Conservation (phyloP, 2,113 vertebrate genomes). For the Trinectes maculatus region DNA sequence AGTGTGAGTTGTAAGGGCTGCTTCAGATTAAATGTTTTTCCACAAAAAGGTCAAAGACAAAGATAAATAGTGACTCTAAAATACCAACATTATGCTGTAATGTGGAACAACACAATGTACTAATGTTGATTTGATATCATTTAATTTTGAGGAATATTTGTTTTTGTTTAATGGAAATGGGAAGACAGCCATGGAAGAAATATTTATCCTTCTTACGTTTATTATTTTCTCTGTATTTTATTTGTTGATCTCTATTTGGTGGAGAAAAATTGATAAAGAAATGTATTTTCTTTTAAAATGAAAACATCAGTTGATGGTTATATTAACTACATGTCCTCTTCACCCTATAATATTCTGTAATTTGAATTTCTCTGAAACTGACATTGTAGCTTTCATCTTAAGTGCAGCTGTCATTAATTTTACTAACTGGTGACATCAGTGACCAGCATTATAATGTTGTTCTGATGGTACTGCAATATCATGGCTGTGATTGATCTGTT, state of each 20-base stretch:
- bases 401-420: conserved; percentile 16
- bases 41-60: no score
- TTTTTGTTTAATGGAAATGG: neutral
- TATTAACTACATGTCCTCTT: neutral
- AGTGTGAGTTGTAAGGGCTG: no score
- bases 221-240: neutral
- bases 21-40: no score
- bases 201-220: neutral
- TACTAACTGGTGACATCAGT: conserved; percentile 12
- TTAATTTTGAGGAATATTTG: no score
- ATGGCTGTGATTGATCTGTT: conserved; percentile 19
- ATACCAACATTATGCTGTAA: no score
- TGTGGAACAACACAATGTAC: no score
- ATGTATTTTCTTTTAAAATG: neutral
- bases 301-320: neutral
- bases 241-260: neutral
- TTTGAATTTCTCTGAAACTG: conserved; percentile 3
- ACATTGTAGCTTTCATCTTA: neutral
- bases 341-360: neutral
- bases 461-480: conserved; percentile 13
- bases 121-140: no score
- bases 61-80: no score
- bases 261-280: neutral
- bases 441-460: conserved; percentile 20
- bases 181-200: neutral